A percentile compares a stretch with the other conserved stretches of the same genome.
phyloP scores from a whole-genome alignment of 2,888 invertebrate species.

The Euzetes globulus region DNA sequence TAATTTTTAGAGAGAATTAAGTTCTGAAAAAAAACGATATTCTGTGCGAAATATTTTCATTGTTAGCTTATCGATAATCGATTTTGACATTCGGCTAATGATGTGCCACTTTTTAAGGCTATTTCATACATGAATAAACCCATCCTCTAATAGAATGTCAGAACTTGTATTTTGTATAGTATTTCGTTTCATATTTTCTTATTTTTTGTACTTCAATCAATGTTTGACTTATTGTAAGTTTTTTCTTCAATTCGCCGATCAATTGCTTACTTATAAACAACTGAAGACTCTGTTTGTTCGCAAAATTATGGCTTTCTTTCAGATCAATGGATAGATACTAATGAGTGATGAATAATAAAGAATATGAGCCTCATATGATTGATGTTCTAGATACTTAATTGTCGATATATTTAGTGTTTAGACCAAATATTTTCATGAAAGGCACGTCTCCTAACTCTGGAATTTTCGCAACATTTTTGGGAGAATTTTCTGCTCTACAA shows the following conservation, averaged over 20 bases:
- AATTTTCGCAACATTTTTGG: background rate
- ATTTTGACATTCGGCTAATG: constrained; percentile 5
- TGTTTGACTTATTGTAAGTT: background rate
- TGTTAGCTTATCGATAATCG: background rate
- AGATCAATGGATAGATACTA: too few species aligned
- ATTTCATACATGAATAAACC: constrained; percentile 8
- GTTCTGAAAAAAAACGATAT: background rate
- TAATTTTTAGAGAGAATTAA: background rate
- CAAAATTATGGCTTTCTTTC: too few species aligned
- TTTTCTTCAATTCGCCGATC: background rate
- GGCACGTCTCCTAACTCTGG: background rate
- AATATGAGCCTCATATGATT: background rate
- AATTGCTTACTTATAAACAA: background rate
- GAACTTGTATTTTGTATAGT: background rate
- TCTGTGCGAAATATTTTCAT: background rate
- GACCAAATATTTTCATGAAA: background rate
- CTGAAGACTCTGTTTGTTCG: background rate
- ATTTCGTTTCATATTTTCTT: background rate
- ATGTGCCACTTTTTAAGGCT: constrained; percentile 1
- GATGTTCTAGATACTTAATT: background rate
- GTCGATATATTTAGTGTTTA: too few species aligned
- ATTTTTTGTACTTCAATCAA: background rate
- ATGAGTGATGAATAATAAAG: background rate
- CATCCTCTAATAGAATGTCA: background rate
- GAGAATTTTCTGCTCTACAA: background rate